Percentiles rank a stretch among this genome's conserved stretches.
Conservation (phyloP, 2,888 invertebrate species). For the Callyntrura guangdongensis region DNA sequence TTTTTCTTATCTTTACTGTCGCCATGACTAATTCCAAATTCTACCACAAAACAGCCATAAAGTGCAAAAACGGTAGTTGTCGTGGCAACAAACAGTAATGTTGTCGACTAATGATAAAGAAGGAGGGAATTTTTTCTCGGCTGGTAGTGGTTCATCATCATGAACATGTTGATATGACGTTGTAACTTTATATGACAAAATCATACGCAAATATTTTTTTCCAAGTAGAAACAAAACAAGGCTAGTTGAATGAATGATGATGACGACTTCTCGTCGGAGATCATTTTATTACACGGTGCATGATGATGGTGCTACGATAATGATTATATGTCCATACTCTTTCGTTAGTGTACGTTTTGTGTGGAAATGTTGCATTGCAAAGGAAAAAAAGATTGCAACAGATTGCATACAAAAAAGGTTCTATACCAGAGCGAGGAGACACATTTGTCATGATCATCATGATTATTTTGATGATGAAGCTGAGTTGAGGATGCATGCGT, state of each 20-base stretch:
- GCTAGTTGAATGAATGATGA: not conserved
- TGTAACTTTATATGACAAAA: conserved; percentile 17
- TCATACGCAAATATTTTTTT: not conserved
- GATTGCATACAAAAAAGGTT: conserved; percentile 54
- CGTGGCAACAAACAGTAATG: not conserved
- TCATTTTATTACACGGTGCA: no score
- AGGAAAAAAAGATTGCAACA: conserved; percentile 49
- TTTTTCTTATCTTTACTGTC: not conserved
- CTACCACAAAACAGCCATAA: conserved; percentile 8
- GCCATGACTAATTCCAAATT: conserved; percentile 3
- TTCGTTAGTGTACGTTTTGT: no score
- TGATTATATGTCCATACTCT: not conserved
- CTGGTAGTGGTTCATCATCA: no score
- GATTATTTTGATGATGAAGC: conserved; percentile 20
- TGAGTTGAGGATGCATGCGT: not conserved
- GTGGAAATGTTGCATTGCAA: conserved; percentile 8
- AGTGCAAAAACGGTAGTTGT: not conserved
- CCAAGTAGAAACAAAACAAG: not conserved
- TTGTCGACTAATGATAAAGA: conserved; percentile 7
- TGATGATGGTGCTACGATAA: not conserved
- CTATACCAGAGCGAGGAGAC: conserved; percentile 1
- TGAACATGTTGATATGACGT: no score
- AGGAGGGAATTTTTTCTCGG: not conserved
- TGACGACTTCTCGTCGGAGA: not conserved
- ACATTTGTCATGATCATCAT: conserved; percentile 49